These are phyloP conservation scores for Temnothorax curvispinosus DNA, from an alignment of 1,140 invertebrate species.

Conservation along the genomic window DNA sequence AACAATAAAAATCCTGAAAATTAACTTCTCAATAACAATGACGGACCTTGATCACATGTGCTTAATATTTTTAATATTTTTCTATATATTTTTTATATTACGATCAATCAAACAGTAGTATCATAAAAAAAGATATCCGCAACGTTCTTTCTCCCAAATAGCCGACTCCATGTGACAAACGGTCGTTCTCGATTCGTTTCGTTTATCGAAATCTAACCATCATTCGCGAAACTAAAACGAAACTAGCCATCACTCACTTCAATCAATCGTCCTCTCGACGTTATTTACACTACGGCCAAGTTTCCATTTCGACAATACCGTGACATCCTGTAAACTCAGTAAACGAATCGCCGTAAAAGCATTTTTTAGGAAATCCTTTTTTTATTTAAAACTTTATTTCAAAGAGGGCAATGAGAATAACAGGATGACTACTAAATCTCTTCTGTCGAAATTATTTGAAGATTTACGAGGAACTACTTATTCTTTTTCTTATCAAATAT, in stretches of 20 bases:
- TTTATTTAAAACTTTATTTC: background rate
- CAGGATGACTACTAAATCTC: background rate
- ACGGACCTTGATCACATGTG: background rate
- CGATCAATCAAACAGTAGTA: background rate
- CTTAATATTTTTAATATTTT: background rate
- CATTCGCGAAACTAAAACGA: slow-evolving; percentile 32
- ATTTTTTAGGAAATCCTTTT: background rate
- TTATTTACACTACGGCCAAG: slow-evolving; percentile 36
- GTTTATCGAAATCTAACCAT: slow-evolving; percentile 35
- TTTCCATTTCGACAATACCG: slow-evolving; percentile 31
- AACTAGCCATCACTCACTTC: slow-evolving; percentile 20
- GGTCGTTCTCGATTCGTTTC: slow-evolving; percentile 17
- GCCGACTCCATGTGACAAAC: slow-evolving; percentile 15
- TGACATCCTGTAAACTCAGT: background rate
- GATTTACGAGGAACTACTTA: background rate
- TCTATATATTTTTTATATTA: background rate
- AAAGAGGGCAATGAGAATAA: background rate
- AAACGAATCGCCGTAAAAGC: slow-evolving; percentile 1
- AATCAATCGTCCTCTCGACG: slow-evolving; percentile 30
- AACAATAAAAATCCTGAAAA: background rate
- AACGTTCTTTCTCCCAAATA: slow-evolving; percentile 22
- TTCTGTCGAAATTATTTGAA: background rate
- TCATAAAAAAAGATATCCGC: background rate
- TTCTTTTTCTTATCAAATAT: background rate
- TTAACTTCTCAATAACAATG: background rate